phyloP scores from a whole-genome alignment of 2,797 vertebrate genomes.

The Discoglossus pictus region DNA sequence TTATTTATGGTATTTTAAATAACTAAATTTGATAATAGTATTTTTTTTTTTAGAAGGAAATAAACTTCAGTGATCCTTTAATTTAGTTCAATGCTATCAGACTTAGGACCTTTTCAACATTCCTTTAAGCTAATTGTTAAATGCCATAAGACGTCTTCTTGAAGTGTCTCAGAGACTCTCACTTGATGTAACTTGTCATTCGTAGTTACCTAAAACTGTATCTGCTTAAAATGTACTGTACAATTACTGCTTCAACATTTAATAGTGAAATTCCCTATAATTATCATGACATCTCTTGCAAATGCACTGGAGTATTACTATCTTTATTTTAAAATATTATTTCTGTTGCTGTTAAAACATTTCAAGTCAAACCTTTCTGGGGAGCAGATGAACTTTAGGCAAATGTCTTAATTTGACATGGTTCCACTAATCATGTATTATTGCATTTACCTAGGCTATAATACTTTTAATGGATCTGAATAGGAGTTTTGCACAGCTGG shows the following conservation, averaged over 20 bases:
- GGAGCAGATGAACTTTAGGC: background rate
- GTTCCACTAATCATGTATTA: background rate
- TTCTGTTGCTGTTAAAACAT: constrained; percentile 38
- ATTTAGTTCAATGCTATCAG: too few relatives aligned
- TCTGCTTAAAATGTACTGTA: constrained; percentile 30
- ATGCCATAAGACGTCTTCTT: constrained; percentile 24
- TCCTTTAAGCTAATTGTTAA: too few relatives aligned
- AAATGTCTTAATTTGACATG: constrained; percentile 6
- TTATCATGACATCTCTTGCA: constrained; percentile 35
- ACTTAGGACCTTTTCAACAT: too few relatives aligned
- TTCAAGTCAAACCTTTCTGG: constrained; percentile 14
- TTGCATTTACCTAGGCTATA: background rate
- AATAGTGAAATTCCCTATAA: constrained; percentile 39
- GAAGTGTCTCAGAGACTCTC: constrained; percentile 12
- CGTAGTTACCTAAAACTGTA: constrained; percentile 13
- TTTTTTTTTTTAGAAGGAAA: too few relatives aligned
- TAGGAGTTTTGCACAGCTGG: background rate
- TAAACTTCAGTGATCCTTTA: too few relatives aligned
- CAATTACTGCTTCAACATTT: constrained; percentile 44
- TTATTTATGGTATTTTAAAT: too few relatives aligned
- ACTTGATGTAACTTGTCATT: constrained; percentile 30
- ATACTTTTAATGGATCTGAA: constrained; percentile 6
- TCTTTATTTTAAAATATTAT: constrained; percentile 44
- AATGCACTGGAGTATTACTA: background rate
- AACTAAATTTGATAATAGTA: too few relatives aligned